phyloP scores from a whole-genome alignment of 2,888 invertebrate species.

The Sinodicranocentrus sp. region DNA sequence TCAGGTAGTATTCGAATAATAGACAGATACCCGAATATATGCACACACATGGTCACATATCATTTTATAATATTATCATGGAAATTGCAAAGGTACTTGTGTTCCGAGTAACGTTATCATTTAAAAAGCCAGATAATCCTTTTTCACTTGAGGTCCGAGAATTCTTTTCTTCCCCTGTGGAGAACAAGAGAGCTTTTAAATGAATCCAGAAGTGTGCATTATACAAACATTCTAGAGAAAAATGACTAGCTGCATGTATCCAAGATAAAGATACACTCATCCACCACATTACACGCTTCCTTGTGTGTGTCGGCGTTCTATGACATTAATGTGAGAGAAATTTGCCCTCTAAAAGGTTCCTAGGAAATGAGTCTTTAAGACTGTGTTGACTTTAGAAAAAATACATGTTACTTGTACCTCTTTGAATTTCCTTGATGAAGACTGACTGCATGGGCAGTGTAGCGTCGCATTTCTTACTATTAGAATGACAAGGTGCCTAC shows the following conservation, averaged over 20 bases:
- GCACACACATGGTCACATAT: too few species aligned
- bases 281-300: too few species aligned
- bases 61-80: neutral
- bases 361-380: neutral
- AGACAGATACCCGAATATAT: neutral
- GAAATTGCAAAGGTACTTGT: neutral
- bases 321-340: too few species aligned
- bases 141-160: slow-evolving; percentile 21
- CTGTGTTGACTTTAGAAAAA: neutral
- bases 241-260: too few species aligned
- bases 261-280: too few species aligned
- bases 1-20: too few species aligned
- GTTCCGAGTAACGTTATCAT: neutral
- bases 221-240: too few species aligned
- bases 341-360: too few species aligned
- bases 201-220: slow-evolving; percentile 19
- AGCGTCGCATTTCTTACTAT: neutral
- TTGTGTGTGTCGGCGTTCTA: too few species aligned
- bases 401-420: neutral
- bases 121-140: slow-evolving; percentile 6
- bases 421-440: neutral
- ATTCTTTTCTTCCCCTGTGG: neutral
- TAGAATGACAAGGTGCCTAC: neutral
- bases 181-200: neutral
- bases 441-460: neutral